Conservation (phyloP, 2,113 vertebrate species). For the Varanus salvator region DNA sequence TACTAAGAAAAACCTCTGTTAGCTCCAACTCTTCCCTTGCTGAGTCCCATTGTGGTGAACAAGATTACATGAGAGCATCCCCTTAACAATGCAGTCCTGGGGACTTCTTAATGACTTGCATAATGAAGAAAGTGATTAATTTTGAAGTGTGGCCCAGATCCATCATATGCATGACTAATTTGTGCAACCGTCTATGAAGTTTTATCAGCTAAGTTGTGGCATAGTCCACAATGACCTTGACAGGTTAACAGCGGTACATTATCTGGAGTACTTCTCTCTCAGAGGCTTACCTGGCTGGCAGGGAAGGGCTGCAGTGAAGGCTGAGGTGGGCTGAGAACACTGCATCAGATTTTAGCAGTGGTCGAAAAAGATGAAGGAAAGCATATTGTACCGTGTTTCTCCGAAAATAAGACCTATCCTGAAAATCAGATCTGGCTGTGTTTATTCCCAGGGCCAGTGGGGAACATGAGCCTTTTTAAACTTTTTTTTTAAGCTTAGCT, state of each 20-base stretch:
- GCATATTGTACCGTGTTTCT: no score
- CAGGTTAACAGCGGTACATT: background rate
- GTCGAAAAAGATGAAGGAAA: no score
- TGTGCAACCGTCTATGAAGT: background rate
- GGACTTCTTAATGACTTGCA: background rate
- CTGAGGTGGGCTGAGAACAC: background rate
- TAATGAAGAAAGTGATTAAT: conserved; percentile 22
- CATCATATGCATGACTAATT: conserved; percentile 13
- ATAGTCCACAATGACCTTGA: conserved; percentile 9
- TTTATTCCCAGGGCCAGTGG: no score
- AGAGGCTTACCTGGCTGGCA: background rate
- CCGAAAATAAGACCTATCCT: no score
- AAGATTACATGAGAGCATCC: background rate
- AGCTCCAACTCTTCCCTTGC: background rate
- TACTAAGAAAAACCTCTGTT: background rate
- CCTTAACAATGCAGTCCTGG: background rate
- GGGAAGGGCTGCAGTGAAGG: background rate
- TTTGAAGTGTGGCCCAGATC: background rate
- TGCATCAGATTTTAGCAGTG: background rate
- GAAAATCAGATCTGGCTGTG: no score
- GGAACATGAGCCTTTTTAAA: no score
- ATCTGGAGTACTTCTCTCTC: background rate
- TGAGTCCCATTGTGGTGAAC: background rate
- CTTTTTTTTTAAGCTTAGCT: no score
- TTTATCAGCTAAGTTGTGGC: background rate